Percentiles rank a stretch among this genome's conserved stretches.
These are phyloP conservation scores for Silurus asotus DNA, from an alignment of 2,113 vertebrate genomes.

Conservation along the genomic window DNA sequence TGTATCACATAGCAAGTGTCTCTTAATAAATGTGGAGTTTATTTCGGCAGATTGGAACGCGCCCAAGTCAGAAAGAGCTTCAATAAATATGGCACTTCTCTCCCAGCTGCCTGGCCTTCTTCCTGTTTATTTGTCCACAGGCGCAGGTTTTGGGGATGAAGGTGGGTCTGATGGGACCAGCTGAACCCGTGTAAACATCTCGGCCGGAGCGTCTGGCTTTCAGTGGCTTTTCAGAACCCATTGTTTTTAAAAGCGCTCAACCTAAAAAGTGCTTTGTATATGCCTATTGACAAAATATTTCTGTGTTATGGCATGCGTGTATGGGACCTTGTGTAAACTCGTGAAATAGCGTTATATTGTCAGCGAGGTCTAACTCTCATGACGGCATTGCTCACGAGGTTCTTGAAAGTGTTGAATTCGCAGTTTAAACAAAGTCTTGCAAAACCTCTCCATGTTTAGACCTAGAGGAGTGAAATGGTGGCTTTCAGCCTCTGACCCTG, in stretches of 20 bases:
- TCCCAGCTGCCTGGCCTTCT: slow-evolving; percentile 72
- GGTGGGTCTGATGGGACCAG: slow-evolving; percentile 70
- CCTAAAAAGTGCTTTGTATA: slow-evolving; percentile 69
- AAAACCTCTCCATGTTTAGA: slow-evolving; percentile 57
- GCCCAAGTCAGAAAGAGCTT: slow-evolving; percentile 64
- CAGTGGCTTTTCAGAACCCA: slow-evolving; percentile 60
- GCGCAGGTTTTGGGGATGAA: slow-evolving; percentile 65
- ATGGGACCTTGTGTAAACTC: slow-evolving; percentile 65
- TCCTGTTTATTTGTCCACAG: slow-evolving; percentile 80
- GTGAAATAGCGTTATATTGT: slow-evolving; percentile 61
- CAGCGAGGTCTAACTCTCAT: slow-evolving; percentile 59
- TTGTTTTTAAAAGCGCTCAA: slow-evolving; percentile 68
- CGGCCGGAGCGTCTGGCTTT: slow-evolving; percentile 60
- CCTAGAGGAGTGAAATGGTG: slow-evolving; percentile 24
- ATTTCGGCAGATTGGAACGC: slow-evolving; percentile 61
- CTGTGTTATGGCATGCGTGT: slow-evolving; percentile 75
- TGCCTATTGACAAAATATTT: slow-evolving; percentile 70
- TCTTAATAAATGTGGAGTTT: slow-evolving; percentile 68
- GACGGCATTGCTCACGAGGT: slow-evolving; percentile 60
- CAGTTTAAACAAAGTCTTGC: slow-evolving; percentile 53
- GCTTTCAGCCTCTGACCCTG: slow-evolving; percentile 2
- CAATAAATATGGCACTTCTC: slow-evolving; percentile 69
- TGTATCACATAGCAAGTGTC: slow-evolving; percentile 60
- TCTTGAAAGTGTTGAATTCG: slow-evolving; percentile 49
- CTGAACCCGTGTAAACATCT: slow-evolving; percentile 66